These are phyloP conservation scores for Typhlichthys eigenmanni DNA, from an alignment of 2,797 vertebrate species.

Conservation along the genomic window DNA sequence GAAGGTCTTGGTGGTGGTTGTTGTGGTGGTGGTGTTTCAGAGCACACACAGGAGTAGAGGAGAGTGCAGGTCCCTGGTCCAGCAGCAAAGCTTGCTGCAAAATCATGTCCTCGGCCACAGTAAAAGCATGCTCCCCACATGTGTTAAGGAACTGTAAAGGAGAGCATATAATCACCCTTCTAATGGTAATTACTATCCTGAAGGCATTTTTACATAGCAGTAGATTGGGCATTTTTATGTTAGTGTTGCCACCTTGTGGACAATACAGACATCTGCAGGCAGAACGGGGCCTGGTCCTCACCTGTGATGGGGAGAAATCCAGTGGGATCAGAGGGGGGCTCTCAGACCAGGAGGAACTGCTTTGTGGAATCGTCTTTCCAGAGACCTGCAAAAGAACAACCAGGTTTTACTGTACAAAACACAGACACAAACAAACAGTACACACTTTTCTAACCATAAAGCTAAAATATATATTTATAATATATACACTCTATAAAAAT, in stretches of 20 bases:
- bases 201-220: too few species aligned
- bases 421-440: too few species aligned
- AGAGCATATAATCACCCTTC: too few species aligned
- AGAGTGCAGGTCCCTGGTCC: slow-evolving; percentile 77
- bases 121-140: slow-evolving; percentile 59
- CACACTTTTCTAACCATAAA: too few species aligned
- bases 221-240: background rate
- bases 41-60: slow-evolving; percentile 84
- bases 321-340: slow-evolving; percentile 77
- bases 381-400: background rate
- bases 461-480: too few species aligned
- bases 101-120: too few species aligned
- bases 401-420: background rate
- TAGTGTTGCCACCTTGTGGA: background rate
- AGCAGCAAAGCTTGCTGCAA: slow-evolving; percentile 55
- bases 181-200: too few species aligned
- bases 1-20: slow-evolving; percentile 58
- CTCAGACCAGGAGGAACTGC: slow-evolving; percentile 59
- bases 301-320: slow-evolving; percentile 87
- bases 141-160: slow-evolving; percentile 79
- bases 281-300: slow-evolving; percentile 33
- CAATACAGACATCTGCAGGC: background rate
- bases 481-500: too few species aligned
- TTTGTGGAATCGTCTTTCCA: slow-evolving; percentile 25
- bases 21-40: slow-evolving; percentile 75